Evolutionary conservation across 2,113 vertebrate species (phyloP), one percentile per base, ranked within the genome.

Genomic region (Sitta europaea): DNA sequence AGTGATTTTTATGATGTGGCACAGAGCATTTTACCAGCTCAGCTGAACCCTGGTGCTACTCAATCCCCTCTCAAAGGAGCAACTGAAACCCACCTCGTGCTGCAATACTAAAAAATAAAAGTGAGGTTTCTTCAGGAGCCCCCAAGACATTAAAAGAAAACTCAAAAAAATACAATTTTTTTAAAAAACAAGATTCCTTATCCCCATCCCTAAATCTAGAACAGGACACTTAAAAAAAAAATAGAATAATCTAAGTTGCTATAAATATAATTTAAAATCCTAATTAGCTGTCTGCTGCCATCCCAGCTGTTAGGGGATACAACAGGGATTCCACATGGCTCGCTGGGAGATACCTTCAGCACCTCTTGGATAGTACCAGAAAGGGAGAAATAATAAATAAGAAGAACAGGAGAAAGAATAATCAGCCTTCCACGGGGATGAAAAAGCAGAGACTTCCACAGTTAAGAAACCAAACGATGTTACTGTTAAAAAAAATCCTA

Each of bases 381-480:
- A 91, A 85, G 38, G 70, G 74, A 89, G 50, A 81, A 90, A 95
- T 62, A 95, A 96, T 87, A 96, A 97, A 93, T 72, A 95, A 66
- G 3, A 55, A 67, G 51, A 88, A 55, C 40, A 59, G 8, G 29
- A 81, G 79, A 71, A 88, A n/a, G 62, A 75, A 82, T 40, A 36
- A 91, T 38, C 54, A 79, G 74, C 54, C 51, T 76, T 50, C 66
- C 67, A 57, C 5, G 0, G 3, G 29, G 47, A 51, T 58, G 50
- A 58, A 79, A 85, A 90, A 92, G 71, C 70, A 82, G 38, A 90
- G 86, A 55, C 59, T 93, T 90, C 90, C 94, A 86, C 91, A 96
- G 94, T 70, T 59, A 29, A 48, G 6, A 40, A 88, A 88, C 17
- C 29, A 68, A 85, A 82, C 15, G 13, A 54, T 58, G 71, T 20